Evolutionary conservation across 2,113 vertebrate genomes (phyloP), one percentile per base, ranked within the genome.

Genomic region (Dendrocopos noguchii): DNA sequence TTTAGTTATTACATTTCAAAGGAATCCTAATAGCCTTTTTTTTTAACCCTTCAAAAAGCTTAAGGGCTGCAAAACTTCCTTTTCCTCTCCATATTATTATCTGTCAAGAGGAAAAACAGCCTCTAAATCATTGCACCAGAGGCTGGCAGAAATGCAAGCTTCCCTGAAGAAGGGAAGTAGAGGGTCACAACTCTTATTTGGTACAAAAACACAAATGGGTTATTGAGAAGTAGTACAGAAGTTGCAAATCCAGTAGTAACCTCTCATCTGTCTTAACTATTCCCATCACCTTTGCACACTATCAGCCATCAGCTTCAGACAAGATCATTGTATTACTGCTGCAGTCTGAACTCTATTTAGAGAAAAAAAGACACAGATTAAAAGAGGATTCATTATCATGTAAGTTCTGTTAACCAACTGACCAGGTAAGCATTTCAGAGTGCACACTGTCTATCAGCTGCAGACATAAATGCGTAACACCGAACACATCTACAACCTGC

Each of bases 61-160:
- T 61, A 88, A 82, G 14, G 2, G 21, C 76, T 89, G 70, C 88
- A 90, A 84, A 86, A 88, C 66, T 92, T 94, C 88, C 86, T 92
- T 86, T 84, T 88, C 74, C 63, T 88, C 59, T 29, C 55, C 68
- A 2, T 31, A 78, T 74, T 66, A 86, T 22, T 64, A 81, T 42
- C 77, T 75, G 44, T 55, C 39, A 87, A 84, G 33, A 60, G 29
- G 61, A 44, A 34, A 20, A 44, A 17, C 42, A 55, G 19, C 29
- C 50, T 80, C 55, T 42, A 63, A 83, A 39, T 5, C 4, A 3
- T 19, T 61, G 50, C 71, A 64, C 6, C 1, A 6, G 34, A 87
- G 56, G 17, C 3, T 80, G 80, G 66, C 50, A 80, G 33, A 86
- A 77, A 9, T 31, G 16, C 22, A 79, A 78, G 7, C 14, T 53